These are phyloP conservation scores for Megathymus violae DNA, from an alignment of 1,140 invertebrate genomes.

Conservation along the genomic window DNA sequence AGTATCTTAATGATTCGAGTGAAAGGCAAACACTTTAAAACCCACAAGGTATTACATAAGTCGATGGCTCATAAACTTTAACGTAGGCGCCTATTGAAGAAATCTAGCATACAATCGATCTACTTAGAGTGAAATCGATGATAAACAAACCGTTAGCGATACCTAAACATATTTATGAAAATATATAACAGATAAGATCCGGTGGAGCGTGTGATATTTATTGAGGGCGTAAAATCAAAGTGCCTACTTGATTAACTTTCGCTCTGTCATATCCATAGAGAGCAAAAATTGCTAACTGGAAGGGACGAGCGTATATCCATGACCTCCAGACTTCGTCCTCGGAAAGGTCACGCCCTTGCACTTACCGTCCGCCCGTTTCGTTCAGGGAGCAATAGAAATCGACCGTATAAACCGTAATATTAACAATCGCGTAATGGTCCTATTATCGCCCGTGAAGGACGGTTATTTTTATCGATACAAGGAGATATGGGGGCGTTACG, in stretches of 20 bases:
- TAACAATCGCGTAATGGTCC: constrained; percentile 23
- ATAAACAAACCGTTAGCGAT: neutral
- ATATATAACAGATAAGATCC: neutral
- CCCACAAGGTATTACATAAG: constrained; percentile 26
- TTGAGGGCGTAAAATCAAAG: neutral
- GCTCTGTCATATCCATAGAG: constrained; percentile 38
- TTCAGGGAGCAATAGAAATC: constrained; percentile 45
- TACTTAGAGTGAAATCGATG: neutral
- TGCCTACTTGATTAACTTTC: constrained; percentile 1
- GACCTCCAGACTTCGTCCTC: constrained; percentile 73
- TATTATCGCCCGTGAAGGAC: constrained; percentile 20
- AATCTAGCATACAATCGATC: neutral
- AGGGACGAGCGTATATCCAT: constrained; percentile 63
- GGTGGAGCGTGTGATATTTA: neutral
- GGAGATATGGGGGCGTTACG: neutral
- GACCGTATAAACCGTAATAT: constrained; percentile 33
- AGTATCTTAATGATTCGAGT: constrained; percentile 26
- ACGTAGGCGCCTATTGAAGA: neutral
- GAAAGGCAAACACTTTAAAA: constrained; percentile 33
- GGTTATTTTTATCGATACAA: neutral
- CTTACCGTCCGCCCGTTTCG: constrained; percentile 63
- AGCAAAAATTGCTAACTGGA: constrained; percentile 41
- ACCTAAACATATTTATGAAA: neutral
- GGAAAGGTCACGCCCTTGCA: constrained; percentile 69
- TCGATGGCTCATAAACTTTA: constrained; percentile 2